Evolutionary conservation across 2,113 vertebrate species (phyloP).

Genomic region (Echinops telfairi): DNA sequence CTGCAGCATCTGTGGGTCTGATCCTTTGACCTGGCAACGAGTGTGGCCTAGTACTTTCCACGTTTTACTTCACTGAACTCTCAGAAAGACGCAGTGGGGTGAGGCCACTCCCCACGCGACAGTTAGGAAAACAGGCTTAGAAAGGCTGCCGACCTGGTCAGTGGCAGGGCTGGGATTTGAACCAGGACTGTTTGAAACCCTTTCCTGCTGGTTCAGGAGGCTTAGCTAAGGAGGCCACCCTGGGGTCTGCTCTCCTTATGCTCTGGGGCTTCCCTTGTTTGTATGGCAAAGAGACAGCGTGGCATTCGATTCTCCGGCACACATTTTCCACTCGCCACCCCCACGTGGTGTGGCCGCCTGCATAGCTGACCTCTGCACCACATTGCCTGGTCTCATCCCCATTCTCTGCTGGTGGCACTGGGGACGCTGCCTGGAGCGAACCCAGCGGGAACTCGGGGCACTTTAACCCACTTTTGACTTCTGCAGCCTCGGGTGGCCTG

Average conservation of each 20-base stretch:
- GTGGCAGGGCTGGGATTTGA: background rate
- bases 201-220: no score
- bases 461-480: slow-evolving; percentile 58
- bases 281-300: background rate
- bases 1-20: no score
- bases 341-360: no score
- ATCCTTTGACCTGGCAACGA: no score
- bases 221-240: background rate
- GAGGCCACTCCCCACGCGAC: no score
- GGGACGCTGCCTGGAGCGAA: background rate
- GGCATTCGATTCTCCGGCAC: background rate
- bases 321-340: background rate
- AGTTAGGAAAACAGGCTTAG: no score
- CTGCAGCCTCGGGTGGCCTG: slow-evolving; percentile 79
- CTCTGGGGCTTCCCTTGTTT: background rate
- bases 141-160: background rate
- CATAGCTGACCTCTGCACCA: no score
- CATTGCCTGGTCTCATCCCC: no score
- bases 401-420: background rate
- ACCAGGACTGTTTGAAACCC: background rate
- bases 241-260: background rate
- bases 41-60: no score
- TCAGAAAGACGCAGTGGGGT: no score
- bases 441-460: background rate
- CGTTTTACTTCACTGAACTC: no score